phyloP scores from a whole-genome alignment of 1,140 invertebrate genomes.

The Branchinecta lindahli region DNA sequence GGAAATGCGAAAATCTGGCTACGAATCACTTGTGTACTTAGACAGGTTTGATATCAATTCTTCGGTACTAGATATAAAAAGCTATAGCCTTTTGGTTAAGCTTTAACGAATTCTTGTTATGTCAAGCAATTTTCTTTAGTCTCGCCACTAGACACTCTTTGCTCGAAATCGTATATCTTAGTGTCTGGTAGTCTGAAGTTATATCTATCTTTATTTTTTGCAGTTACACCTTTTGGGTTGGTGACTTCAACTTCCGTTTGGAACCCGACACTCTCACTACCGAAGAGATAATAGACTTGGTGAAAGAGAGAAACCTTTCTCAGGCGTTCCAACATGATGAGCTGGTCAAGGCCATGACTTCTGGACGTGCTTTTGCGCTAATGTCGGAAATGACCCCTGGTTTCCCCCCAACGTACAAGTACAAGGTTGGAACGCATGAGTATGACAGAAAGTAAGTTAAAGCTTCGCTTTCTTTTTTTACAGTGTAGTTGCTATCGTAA shows the following conservation, averaged over 20 bases:
- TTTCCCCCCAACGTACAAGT: conserved; percentile 84
- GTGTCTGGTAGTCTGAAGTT: too few species aligned
- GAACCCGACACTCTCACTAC: conserved; percentile 41
- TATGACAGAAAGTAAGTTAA: conserved; percentile 60
- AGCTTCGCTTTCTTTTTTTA: not conserved
- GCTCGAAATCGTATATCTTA: too few species aligned
- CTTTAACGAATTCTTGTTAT: too few species aligned
- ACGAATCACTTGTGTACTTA: too few species aligned
- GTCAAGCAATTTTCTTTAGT: too few species aligned
- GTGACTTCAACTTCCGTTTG: conserved; percentile 83
- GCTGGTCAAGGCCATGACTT: conserved; percentile 45
- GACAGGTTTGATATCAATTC: too few species aligned
- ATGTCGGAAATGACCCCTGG: conserved; percentile 50
- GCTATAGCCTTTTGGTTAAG: too few species aligned
- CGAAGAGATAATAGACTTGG: conserved; percentile 45
- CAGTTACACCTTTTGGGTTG: conserved; percentile 88
- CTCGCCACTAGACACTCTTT: too few species aligned
- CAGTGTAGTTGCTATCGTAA: too few species aligned
- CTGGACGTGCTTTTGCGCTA: conserved; percentile 60
- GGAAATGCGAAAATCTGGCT: too few species aligned
- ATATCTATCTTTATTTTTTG: conserved; percentile 24
- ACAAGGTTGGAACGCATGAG: conserved; percentile 47
- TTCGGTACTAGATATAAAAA: too few species aligned
- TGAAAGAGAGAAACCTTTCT: conserved; percentile 46
- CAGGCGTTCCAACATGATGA: conserved; percentile 55